Conservation (phyloP, 2,113 vertebrate species). For the Physeter macrocephalus region DNA sequence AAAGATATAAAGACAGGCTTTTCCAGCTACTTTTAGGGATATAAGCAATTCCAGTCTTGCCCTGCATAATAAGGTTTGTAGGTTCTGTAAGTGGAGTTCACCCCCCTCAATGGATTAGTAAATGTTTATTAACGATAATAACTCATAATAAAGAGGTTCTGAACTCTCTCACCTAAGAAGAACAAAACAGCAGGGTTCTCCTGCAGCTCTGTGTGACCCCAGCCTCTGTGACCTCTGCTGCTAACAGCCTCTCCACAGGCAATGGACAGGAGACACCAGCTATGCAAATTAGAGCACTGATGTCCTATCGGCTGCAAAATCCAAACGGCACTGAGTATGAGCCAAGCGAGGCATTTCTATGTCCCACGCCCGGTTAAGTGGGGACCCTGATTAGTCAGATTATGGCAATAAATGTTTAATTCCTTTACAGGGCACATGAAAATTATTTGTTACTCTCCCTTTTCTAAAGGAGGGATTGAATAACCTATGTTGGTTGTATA, state of each 20-base stretch:
- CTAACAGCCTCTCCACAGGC: constrained; percentile 46
- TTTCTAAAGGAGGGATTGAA: background rate
- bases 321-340: background rate
- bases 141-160: constrained; percentile 38
- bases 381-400: background rate
- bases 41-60: background rate
- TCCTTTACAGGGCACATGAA: background rate
- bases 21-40: background rate
- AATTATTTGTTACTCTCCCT: background rate
- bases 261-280: background rate
- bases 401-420: background rate
- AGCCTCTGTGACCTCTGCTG: constrained; percentile 19
- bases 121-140: constrained; percentile 48
- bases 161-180: constrained; percentile 32
- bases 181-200: constrained; percentile 30
- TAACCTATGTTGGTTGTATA: background rate
- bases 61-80: background rate
- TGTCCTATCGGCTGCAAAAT: background rate
- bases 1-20: background rate
- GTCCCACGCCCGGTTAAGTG: background rate
- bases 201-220: background rate
- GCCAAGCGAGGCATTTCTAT: background rate
- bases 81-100: background rate
- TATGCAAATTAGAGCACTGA: constrained; percentile 25
- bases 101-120: background rate